phyloP scores from a whole-genome alignment of 2,797 vertebrate species.

The Notolabrus celidotus region DNA sequence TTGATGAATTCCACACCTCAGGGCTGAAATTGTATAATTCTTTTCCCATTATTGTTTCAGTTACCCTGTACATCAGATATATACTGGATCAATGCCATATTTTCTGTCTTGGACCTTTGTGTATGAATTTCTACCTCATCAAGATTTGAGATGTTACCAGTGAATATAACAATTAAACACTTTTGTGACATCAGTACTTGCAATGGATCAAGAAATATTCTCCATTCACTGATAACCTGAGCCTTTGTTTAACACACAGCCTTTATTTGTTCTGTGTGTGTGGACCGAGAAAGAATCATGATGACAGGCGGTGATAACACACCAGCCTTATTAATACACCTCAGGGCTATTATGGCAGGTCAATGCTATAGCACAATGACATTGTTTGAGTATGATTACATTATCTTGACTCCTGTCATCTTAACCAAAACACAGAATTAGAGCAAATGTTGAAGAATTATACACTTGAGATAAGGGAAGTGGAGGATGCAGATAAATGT shows the following conservation, averaged over 20 bases:
- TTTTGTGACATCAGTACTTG: conserved; percentile 2
- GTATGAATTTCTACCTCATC: neutral
- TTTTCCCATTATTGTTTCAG: too few relatives aligned
- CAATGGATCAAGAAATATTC: neutral
- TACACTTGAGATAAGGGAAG: neutral
- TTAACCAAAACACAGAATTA: neutral
- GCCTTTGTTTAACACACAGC: conserved; percentile 19
- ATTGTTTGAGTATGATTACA: neutral
- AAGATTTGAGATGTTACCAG: neutral
- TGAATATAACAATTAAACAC: conserved; percentile 1
- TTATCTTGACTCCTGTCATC: neutral
- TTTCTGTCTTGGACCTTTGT: too few relatives aligned
- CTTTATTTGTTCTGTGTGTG: conserved; percentile 43
- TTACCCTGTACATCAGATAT: too few relatives aligned
- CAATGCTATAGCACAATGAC: neutral
- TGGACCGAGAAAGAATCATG: conserved; percentile 17
- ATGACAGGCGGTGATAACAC: conserved; percentile 34
- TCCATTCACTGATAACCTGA: conserved; percentile 16
- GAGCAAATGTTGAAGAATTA: neutral
- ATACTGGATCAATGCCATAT: too few relatives aligned
- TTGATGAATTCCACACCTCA: too few relatives aligned
- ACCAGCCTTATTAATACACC: conserved; percentile 1
- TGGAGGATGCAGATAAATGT: too few relatives aligned
- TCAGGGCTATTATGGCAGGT: neutral
- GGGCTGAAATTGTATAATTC: too few relatives aligned